Percentiles rank a stretch among this genome's conserved stretches.
phyloP scores from a whole-genome alignment of 2,113 vertebrate genomes.

The Scophthalmus maximus region DNA sequence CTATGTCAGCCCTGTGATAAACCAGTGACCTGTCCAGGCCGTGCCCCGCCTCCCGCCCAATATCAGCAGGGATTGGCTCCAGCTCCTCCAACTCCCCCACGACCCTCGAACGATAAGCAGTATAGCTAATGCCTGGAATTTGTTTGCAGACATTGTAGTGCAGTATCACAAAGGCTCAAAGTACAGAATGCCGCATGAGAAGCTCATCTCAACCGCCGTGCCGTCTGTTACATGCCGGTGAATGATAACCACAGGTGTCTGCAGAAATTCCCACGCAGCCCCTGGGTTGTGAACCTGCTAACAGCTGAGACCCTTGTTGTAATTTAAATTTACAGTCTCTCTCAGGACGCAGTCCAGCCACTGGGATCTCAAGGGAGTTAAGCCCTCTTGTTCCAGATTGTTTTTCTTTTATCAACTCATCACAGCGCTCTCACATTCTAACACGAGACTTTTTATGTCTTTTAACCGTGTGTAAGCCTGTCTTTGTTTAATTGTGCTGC shows the following conservation, averaged over 20 bases:
- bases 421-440: neutral
- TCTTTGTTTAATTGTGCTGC: neutral
- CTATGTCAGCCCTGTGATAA: neutral
- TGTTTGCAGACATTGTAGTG: neutral
- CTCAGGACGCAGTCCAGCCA: neutral
- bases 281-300: conserved; percentile 2
- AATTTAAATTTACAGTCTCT: conserved; percentile 24
- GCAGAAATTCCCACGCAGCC: conserved; percentile 16
- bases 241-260: conserved; percentile 40
- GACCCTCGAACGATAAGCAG: neutral
- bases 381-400: conserved; percentile 1
- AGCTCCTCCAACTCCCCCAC: neutral
- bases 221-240: neutral
- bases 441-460: neutral
- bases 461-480: neutral
- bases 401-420: conserved; percentile 3
- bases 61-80: neutral
- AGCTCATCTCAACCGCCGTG: neutral
- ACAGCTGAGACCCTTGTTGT: conserved; percentile 25
- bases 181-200: neutral
- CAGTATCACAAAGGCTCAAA: neutral
- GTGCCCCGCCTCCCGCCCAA: neutral
- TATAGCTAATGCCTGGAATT: neutral
- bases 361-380: conserved; percentile 5
- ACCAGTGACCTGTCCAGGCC: neutral